phyloP scores from a whole-genome alignment of 2,113 vertebrate species.

The Coregonus clupeaformis region DNA sequence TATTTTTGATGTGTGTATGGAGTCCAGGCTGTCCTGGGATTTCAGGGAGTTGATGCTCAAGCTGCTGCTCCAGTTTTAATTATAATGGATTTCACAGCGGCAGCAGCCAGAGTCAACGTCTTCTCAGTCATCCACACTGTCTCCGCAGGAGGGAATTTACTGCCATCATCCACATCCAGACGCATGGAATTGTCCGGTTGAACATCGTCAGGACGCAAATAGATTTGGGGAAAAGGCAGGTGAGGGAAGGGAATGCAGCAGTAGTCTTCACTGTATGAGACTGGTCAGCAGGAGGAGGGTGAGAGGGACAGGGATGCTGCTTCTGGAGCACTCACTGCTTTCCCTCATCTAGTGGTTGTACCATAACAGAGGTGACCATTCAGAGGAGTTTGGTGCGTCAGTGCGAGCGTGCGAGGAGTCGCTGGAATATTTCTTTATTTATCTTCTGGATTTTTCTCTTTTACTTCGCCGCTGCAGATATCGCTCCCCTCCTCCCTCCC shows the following conservation, averaged over 20 bases:
- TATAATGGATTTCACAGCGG: constrained; percentile 63
- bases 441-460: constrained; percentile 69
- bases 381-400: constrained; percentile 26
- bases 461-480: constrained; percentile 73
- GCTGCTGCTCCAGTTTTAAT: constrained; percentile 55
- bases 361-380: constrained; percentile 46
- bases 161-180: constrained; percentile 43
- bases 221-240: constrained; percentile 1
- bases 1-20: background rate
- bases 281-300: constrained; percentile 57
- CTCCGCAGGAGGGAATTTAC: constrained; percentile 51
- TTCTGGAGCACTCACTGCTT: constrained; percentile 23
- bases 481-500: constrained; percentile 36
- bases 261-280: constrained; percentile 27
- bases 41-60: constrained; percentile 9
- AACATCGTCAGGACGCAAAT: constrained; percentile 13
- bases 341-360: constrained; percentile 33
- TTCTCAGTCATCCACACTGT: constrained; percentile 33
- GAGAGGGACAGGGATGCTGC: constrained; percentile 29
- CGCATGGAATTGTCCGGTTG: constrained; percentile 39
- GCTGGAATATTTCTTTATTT: constrained; percentile 44
- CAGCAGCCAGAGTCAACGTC: constrained; percentile 46
- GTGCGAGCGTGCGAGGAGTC: background rate
- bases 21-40: constrained; percentile 47
- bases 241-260: constrained; percentile 22